Evolutionary conservation across 1,140 invertebrate genomes (phyloP), one percentile per base, ranked within the genome.

Genomic region (Bombus terrestris): DNA sequence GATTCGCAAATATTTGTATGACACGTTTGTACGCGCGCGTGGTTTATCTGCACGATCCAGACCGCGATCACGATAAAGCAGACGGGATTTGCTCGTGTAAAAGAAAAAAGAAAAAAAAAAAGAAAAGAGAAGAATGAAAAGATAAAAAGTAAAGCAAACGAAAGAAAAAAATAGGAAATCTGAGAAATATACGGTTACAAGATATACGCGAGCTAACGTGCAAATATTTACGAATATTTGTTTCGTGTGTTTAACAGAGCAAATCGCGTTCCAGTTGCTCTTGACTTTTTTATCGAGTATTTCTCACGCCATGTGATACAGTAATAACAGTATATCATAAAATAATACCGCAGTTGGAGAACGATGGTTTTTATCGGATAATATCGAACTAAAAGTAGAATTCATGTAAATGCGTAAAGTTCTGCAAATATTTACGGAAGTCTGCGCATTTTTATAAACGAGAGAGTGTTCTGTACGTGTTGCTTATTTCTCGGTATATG

Each of bases 1-100:
- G 39, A 75, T 76, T 32, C 25, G 39, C 39, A 64, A 82, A 82
- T 53, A 53, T 53, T 53, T 53, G 47, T 22, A 53, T 22, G 47
- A 53, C 47, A 53, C 47, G 18, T 53, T 41, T 62, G 69, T 64
- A 62, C 47, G n/a, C 35, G 10, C 35, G 41, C 13, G 37, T 53
- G 37, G 8, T 4, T 53, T 53, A 53, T 53, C 47, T 22, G 47
- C 13, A 32, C 35, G 53, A 82, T 75, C 10, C 32, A 4, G 9
- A 37, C 22, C 25, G 53, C 41, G 41, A 75, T 82, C 47, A 53
- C 41, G 32, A n/a, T 9, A 35, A 64, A 22, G 22, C 25, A 76
- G 39, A 6, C 28, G 18, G 9, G 9, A 75, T 28, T 18, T 13
- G 39, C 13, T 39, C n/a, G 13, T 32, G 25, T 76, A 13, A n/a